Conservation (phyloP, 2,888 invertebrate genomes). For the Cephus spinipes region DNA sequence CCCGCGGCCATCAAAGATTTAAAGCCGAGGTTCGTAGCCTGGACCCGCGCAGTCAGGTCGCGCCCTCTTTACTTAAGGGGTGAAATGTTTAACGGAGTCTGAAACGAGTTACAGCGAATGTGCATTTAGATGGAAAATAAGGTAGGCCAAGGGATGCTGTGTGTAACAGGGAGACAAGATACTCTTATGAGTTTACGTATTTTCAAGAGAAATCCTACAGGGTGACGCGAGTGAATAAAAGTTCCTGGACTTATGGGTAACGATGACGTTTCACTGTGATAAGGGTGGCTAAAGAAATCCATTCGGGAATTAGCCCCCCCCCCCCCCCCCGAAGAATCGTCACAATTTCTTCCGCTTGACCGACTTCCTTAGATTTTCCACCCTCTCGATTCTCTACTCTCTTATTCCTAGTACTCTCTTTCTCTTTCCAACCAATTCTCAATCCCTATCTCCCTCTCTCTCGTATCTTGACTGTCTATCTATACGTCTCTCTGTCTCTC, state of each 20-base stretch:
- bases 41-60: slow-evolving; percentile 17
- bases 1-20: slow-evolving; percentile 49
- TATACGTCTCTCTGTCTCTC: neutral
- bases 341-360: neutral
- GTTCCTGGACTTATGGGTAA: neutral
- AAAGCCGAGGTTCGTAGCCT: slow-evolving; percentile 33
- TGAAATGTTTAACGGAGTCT: slow-evolving; percentile 37
- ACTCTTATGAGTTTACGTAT: neutral
- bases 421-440: neutral
- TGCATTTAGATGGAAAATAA: slow-evolving; percentile 37
- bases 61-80: slow-evolving; percentile 21
- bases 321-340: neutral
- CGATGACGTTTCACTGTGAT: neutral
- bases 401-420: neutral
- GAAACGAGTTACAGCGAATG: slow-evolving; percentile 39
- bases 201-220: neutral
- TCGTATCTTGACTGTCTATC: neutral
- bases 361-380: neutral
- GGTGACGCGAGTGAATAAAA: neutral
- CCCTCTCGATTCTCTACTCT: neutral
- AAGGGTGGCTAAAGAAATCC: neutral
- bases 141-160: neutral
- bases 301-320: neutral
- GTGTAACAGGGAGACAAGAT: neutral
- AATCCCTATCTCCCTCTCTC: neutral